Evolutionary conservation across 2,888 invertebrate species (phyloP).

Genomic region (Pheosia tremula): DNA sequence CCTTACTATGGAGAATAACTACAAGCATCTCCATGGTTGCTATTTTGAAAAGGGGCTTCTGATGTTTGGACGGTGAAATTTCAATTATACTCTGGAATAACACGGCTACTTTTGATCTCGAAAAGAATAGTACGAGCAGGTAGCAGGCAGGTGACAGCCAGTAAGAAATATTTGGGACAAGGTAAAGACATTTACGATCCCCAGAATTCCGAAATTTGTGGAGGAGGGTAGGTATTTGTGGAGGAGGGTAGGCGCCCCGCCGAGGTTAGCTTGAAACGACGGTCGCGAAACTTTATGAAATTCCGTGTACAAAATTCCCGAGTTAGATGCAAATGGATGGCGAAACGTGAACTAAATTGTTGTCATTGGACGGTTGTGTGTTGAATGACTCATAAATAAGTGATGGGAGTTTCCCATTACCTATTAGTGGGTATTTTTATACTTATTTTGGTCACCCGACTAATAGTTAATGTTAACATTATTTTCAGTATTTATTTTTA

Average conservation of each 20-base stretch:
- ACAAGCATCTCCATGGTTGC: too few species aligned
- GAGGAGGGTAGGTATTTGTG: too few species aligned
- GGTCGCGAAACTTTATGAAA: conserved; percentile 3
- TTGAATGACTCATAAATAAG: background rate
- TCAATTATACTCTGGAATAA: background rate
- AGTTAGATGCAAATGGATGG: background rate
- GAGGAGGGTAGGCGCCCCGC: background rate
- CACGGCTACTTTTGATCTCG: background rate
- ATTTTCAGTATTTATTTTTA: too few species aligned
- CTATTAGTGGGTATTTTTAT: too few species aligned
- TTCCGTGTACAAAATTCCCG: background rate
- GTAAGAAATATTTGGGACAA: conserved; percentile 7
- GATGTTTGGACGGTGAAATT: too few species aligned
- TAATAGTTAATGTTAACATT: too few species aligned
- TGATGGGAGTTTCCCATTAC: too few species aligned
- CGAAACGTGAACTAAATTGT: background rate
- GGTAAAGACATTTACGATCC: background rate
- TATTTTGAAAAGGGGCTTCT: too few species aligned
- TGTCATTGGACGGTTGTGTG: background rate
- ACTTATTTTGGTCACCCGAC: too few species aligned
- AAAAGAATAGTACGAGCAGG: background rate
- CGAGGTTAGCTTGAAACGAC: background rate
- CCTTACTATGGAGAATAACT: too few species aligned
- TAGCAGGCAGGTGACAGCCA: background rate
- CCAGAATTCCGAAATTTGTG: background rate